Evolutionary conservation across 1,140 invertebrate species (phyloP).

Genomic region (Trichonephila inaurata): DNA sequence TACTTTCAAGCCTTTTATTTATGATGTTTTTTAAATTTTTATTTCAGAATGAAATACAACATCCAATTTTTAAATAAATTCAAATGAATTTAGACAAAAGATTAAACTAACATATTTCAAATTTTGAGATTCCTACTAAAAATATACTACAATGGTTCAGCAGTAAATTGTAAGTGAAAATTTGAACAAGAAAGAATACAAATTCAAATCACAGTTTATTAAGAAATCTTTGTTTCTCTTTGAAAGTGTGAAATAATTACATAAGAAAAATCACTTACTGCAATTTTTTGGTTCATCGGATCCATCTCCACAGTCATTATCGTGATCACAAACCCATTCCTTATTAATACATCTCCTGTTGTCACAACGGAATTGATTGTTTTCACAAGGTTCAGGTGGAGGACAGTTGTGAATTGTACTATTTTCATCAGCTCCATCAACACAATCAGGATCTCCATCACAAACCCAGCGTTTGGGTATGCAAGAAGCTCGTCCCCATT

Average conservation of each 20-base stretch:
- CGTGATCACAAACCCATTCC: constrained; percentile 82
- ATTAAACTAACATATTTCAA: too few relatives aligned
- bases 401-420: constrained; percentile 90
- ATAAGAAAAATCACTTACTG: constrained; percentile 71
- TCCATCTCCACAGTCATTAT: constrained; percentile 81
- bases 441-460: constrained; percentile 97
- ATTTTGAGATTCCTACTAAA: too few relatives aligned
- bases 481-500: constrained; percentile 94
- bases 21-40: too few relatives aligned
- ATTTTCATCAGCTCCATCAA: constrained; percentile 98
- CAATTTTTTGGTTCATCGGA: constrained; percentile 79
- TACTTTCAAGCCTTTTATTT: too few relatives aligned
- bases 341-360: constrained; percentile 93
- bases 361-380: constrained; percentile 93
- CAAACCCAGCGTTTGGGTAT: constrained; percentile 97
- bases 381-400: constrained; percentile 88
- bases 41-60: too few relatives aligned
- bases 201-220: too few relatives aligned
- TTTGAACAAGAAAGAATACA: too few relatives aligned
- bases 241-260: too few relatives aligned
- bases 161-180: too few relatives aligned
- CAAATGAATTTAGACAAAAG: neutral
- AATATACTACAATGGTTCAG: too few relatives aligned
- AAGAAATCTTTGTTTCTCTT: too few relatives aligned
- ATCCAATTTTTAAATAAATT: neutral